Evolutionary conservation across 2,888 invertebrate genomes (phyloP).

Genomic region (Morinoia aosen): DNA sequence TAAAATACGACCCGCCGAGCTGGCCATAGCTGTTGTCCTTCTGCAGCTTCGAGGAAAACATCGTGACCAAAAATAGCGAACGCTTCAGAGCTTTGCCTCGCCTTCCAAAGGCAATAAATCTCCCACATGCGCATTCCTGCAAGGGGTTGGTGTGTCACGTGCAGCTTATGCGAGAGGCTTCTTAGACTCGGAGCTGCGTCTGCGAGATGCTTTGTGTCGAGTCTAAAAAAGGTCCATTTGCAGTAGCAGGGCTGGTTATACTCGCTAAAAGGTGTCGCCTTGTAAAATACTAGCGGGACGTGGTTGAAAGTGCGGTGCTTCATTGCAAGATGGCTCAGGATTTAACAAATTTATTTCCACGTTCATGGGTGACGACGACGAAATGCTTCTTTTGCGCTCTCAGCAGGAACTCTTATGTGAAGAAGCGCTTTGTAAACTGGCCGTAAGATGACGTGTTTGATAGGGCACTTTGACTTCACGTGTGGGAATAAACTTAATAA

Average conservation of each 20-base stretch:
- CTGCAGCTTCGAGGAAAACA: slow-evolving; percentile 30
- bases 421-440: not conserved
- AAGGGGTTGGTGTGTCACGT: slow-evolving; percentile 13
- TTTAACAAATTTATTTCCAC: not conserved
- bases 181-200: not conserved
- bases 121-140: not conserved
- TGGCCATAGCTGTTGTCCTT: slow-evolving; percentile 6
- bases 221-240: not conserved
- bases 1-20: not conserved
- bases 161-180: not conserved
- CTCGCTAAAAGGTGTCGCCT: not conserved
- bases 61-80: slow-evolving; percentile 8
- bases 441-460: not conserved
- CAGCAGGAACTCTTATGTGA: not conserved
- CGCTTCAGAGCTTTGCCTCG: not conserved
- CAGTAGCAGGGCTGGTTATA: not conserved
- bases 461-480: not conserved
- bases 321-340: not conserved
- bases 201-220: not conserved
- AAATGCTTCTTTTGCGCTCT: not conserved
- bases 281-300: not conserved
- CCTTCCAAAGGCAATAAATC: not conserved
- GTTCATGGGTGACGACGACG: not conserved
- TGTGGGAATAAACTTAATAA: not conserved
- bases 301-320: not conserved